Evolutionary conservation across 2,113 vertebrate species (phyloP), one percentile per base, ranked within the genome.

Genomic region (Xiphorhynchus elegans): DNA sequence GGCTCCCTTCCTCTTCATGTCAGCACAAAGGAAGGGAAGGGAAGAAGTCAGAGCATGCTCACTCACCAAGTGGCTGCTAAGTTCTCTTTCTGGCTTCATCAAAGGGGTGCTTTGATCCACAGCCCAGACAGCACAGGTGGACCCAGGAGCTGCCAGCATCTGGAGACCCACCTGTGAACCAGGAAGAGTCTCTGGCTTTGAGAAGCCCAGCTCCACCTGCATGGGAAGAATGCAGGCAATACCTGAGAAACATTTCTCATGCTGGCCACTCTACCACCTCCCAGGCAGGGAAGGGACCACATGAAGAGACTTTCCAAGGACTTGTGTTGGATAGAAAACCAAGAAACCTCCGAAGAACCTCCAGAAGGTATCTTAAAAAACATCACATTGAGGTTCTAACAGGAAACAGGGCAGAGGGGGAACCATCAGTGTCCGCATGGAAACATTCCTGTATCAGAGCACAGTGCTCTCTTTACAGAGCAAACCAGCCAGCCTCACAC

Each of bases 61-160:
- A 29, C 97, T 96, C 89, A 98, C 97, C 44, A 55, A 96, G 42
- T 64, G 66, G 11, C 95, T 94, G 29, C 88, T 98, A 44, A 99
- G 97, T 56, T 97, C 97, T 50, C 77, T 95, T 39, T 97, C 98
- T 1, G 98, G 95, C 60, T 98, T 97, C 62, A 96, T 93, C 44
- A 98, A 89, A 44, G 97, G 94, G 35, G 98, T 75, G 0, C 98
- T 98, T 64, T 97, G 89, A 90, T 99, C 98, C 13, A 98, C 96
- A 8, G 97, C 98, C 67, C 98, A 98, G 76, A 99, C 46, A 1
- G 98, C 99, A 94, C 99, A 99, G 3, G 96, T 95, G 59, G 99
- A 99, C 16, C 98, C 90, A 5, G 98, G 97, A 66, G 97, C 85
- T 20, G 99, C 98, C 29, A 74, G 95, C 19, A 99, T 53, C 35